phyloP scores from a whole-genome alignment of 2,888 invertebrate genomes.

The Sisyra terminalis region DNA sequence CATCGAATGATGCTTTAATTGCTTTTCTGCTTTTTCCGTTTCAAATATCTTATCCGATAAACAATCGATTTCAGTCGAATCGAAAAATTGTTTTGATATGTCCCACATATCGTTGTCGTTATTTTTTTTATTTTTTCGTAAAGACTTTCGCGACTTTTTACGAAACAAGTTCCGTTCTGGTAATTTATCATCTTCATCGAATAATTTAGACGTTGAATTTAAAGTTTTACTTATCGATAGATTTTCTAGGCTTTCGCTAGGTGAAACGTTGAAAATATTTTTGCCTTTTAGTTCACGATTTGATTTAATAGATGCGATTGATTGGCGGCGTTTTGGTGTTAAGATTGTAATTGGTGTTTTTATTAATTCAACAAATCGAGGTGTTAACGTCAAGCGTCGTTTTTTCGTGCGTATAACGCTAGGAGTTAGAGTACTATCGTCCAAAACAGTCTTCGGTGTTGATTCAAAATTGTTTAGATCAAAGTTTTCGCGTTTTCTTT shows the following conservation, averaged over 20 bases:
- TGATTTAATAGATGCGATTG: not conserved
- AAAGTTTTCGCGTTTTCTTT: slow-evolving; percentile 9
- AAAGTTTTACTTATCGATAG: slow-evolving; percentile 1
- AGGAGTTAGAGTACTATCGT: not conserved
- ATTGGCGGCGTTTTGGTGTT: slow-evolving; percentile 4
- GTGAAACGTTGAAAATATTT: not conserved
- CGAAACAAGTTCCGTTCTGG: not conserved
- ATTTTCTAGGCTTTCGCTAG: slow-evolving; percentile 5
- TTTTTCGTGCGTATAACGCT: slow-evolving; percentile 1
- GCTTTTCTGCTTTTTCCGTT: not conserved
- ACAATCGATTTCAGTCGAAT: not conserved
- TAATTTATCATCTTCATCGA: not conserved
- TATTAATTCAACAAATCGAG: slow-evolving; percentile 5
- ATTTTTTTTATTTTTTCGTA: slow-evolving; percentile 3
- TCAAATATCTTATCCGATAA: not conserved
- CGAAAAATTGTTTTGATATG: not conserved
- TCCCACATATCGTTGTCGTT: not conserved
- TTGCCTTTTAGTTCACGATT: not conserved
- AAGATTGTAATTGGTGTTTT: slow-evolving; percentile 7
- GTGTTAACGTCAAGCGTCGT: slow-evolving; percentile 4
- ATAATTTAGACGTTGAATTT: slow-evolving; percentile 1
- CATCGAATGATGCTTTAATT: slow-evolving; percentile 2
- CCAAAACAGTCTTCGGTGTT: not conserved
- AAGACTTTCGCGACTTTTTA: slow-evolving; percentile 3
- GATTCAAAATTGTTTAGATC: slow-evolving; percentile 3